Evolutionary conservation across 2,113 vertebrate genomes (phyloP).

Genomic region (Zosterops lateralis): DNA sequence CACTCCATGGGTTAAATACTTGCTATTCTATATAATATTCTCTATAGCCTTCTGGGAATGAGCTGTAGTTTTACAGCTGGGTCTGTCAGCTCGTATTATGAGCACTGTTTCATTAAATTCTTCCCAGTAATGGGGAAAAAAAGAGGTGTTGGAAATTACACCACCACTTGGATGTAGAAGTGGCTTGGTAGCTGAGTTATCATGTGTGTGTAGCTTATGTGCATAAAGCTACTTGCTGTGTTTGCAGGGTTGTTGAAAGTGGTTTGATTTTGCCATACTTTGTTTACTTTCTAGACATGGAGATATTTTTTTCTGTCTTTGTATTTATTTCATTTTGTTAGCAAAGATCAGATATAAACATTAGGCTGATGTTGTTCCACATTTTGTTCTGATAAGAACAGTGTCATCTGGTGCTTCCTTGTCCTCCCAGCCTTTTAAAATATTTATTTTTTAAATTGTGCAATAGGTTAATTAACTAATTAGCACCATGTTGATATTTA

Average conservation of each 20-base stretch:
- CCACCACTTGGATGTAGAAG: neutral
- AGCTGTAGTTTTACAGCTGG: neutral
- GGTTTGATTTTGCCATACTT: neutral
- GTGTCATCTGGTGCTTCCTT: slow-evolving; percentile 6
- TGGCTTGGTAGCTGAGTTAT: neutral
- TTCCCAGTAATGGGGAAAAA: neutral
- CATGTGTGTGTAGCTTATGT: neutral
- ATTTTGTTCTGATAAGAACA: neutral
- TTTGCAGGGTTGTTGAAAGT: neutral
- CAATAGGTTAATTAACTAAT: slow-evolving; percentile 43
- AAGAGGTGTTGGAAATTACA: neutral
- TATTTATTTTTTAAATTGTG: slow-evolving; percentile 39
- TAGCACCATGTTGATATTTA: neutral
- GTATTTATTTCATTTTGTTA: slow-evolving; percentile 27
- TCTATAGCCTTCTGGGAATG: neutral
- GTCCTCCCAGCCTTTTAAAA: neutral
- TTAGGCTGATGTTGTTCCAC: neutral
- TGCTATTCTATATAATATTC: neutral
- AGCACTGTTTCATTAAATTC: neutral
- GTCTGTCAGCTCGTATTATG: neutral
- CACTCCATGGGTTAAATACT: neutral
- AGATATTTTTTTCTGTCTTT: neutral
- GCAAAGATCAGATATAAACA: neutral
- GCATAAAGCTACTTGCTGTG: neutral
- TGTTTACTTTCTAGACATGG: neutral